Conservation (phyloP, 2,797 vertebrate genomes). For the Lagodon rhomboides region DNA sequence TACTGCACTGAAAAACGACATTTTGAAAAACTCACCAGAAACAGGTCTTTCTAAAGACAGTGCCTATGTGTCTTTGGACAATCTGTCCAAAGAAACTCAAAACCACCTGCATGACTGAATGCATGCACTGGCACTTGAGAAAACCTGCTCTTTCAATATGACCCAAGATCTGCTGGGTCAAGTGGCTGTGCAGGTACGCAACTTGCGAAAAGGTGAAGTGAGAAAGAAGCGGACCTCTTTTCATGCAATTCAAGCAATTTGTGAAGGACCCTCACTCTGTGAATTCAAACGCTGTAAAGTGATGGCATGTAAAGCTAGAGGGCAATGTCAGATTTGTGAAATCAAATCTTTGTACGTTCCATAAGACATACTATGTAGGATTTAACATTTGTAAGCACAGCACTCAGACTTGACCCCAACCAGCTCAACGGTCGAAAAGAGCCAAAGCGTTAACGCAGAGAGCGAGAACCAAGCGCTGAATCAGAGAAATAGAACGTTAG, state of each 20-base stretch:
- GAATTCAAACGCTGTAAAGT: slow-evolving; percentile 1
- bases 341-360: not conserved
- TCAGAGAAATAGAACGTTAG: too few relatives aligned
- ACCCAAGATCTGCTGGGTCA: slow-evolving; percentile 8
- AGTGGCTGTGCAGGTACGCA: not conserved
- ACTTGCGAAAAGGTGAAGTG: not conserved
- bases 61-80: not conserved
- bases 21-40: not conserved
- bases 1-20: not conserved
- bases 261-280: slow-evolving; percentile 16
- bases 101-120: not conserved
- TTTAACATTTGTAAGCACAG: too few relatives aligned
- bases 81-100: not conserved
- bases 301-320: slow-evolving; percentile 4
- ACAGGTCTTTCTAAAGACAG: not conserved
- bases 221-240: slow-evolving; percentile 17
- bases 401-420: too few relatives aligned
- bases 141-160: not conserved
- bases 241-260: slow-evolving; percentile 10
- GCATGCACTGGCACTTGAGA: too few relatives aligned
- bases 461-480: too few relatives aligned
- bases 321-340: not conserved
- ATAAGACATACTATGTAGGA: not conserved
- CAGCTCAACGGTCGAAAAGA: too few relatives aligned
- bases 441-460: too few relatives aligned